Evolutionary conservation across 1,140 invertebrate genomes (phyloP), one percentile per base, ranked within the genome.

Genomic region (Ips typographus): DNA sequence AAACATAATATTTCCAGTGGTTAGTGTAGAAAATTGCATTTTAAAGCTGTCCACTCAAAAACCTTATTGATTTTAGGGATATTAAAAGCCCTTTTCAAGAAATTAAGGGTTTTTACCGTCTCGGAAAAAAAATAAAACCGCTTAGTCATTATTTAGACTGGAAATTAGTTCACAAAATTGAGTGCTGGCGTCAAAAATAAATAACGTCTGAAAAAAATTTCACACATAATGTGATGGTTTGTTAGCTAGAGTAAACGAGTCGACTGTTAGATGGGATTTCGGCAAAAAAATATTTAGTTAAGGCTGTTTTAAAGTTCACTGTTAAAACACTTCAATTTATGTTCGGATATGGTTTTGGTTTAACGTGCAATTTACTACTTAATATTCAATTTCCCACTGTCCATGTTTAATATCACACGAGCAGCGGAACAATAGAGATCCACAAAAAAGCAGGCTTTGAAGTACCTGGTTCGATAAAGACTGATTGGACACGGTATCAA

Each of bases 1-100:
- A 65, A 43, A 65, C 64, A 57, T 57, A 65, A 65, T 65, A 65
- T 57, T 65, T 56, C 36, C 64, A 43, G 64, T 65, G 22, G 22
- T 22, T 22, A 22, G 22, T 22, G 51, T 42, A 72, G 72, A 71
- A 74, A 70, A 70, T 68, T 55, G 72, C 72, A 74, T 67, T 72
- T 74, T 22, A 0, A 22, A 22, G 22, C 22, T 22, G 22, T 74
- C 61, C 8, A n/a, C 52, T 6, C 2, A 44, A 44, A 36, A 44
- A 4, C 64, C 38, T 40, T 65, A 65, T 65, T 65, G 64, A 65
- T 65, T 65, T 65, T 65, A 39, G 42, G 22, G 58, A 58, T 57
- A 64, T 64, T 64, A 64, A 64, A 40, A 64, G 51, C 41, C 49
- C 22, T 65, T 65, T 47, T 65, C 47, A 53, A 65, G 40, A 65